Evolutionary conservation across 1,140 invertebrate species (phyloP), one percentile per base, ranked within the genome.

Genomic region (Sitodiplosis mosellana): DNA sequence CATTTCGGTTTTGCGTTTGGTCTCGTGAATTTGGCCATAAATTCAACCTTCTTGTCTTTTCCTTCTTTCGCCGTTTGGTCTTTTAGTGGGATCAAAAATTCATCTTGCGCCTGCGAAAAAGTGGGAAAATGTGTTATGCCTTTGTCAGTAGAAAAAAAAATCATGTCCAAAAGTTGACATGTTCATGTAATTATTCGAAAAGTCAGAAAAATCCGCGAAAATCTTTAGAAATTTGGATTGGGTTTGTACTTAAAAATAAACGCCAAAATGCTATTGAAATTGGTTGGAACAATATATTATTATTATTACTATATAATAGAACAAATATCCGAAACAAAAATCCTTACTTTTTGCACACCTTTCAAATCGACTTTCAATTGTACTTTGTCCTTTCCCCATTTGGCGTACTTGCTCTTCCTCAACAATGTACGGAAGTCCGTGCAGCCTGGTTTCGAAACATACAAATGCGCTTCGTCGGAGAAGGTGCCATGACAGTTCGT

Each of bases 401-500:
- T 91, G 57, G 86, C 84, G 59, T 92, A 91, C 68, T 93, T 93
- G 60, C 90, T 82, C 69, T 93, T 93, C 66, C 95, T 96, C 50
- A 99, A 73, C 81, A 96, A 87, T 50, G 91, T 78, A 70, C 95
- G 81, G 81, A 98, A 99, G 69, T 99, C 95, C 83, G 97, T 90
- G 58, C 88, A 89, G 68, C 86, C 88, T 51, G 91, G 78, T 77
- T 91, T 91, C 55, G 92, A 94, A 33, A 99, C 92, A 64, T 93
- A 96, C 52, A 99, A 74, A 56, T 83, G 83, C 76, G 91, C 91
- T 60, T 94, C 90, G 49, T 88, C 90, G 0, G 83, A 83, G 62
- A 95, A 91, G 64, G 90, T 86, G 49, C 94, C 94, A 59, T 95
- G 84, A 47, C 81, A 79, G 61, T 97, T 96, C 59, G 81, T 85